A percentile compares a stretch with the other conserved stretches of the same genome.
These are phyloP conservation scores for Eriosoma lanigerum DNA, from an alignment of 1,140 invertebrate species.

Conservation along the genomic window DNA sequence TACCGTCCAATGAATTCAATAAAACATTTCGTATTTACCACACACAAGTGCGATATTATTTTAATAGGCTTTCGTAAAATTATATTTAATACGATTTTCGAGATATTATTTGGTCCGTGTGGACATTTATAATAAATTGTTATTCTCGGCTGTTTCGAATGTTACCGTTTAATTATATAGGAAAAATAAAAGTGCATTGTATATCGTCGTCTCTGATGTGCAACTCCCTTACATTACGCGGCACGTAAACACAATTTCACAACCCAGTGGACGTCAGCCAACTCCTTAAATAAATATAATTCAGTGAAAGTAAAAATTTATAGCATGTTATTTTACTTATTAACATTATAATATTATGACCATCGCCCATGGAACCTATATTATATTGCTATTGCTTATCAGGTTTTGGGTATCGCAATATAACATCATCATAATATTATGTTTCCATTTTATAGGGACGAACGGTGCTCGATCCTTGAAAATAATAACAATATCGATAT, in stretches of 20 bases:
- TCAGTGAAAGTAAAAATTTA: conserved; percentile 50
- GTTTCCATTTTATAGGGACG: not conserved
- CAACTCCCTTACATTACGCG: conserved; percentile 35
- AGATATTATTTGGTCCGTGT: too few relatives aligned
- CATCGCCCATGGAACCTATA: conserved; percentile 18
- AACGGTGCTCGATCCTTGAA: conserved; percentile 32
- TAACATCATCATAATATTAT: not conserved
- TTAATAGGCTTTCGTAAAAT: not conserved
- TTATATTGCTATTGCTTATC: too few relatives aligned
- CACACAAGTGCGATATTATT: not conserved
- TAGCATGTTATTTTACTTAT: conserved; percentile 39
- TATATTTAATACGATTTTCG: not conserved
- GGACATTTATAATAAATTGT: too few relatives aligned
- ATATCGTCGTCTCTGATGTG: not conserved
- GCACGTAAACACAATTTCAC: conserved; percentile 48
- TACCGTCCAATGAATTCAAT: too few relatives aligned
- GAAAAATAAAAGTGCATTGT: not conserved
- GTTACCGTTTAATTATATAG: too few relatives aligned
- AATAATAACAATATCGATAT: not conserved
- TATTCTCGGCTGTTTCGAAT: too few relatives aligned
- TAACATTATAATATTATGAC: conserved; percentile 19
- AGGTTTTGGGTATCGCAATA: not conserved
- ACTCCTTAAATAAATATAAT: conserved; percentile 42
- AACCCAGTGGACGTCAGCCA: conserved; percentile 47
- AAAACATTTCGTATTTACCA: too few relatives aligned